Evolutionary conservation across 2,888 invertebrate genomes (phyloP), one percentile per base, ranked within the genome.

Genomic region (Tetrapedia diversipes): DNA sequence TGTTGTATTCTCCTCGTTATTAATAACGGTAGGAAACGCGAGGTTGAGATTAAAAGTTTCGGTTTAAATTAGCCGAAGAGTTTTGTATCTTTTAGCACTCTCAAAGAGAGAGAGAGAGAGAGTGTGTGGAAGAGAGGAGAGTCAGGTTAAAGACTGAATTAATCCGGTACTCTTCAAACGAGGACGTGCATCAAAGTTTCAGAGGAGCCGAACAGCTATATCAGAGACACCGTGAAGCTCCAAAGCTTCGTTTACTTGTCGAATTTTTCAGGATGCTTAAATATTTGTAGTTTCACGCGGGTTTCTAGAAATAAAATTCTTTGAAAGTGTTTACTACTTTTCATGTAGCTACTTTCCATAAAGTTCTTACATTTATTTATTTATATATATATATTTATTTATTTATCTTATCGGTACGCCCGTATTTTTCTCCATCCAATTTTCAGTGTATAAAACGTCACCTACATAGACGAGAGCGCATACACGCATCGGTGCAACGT

Each of bases 401-500:
- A 4, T 34, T 34, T 22, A n/a, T n/a, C n/a, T 10, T 37, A 10
- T 37, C 10, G 7, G 10, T 37, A 6, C 37, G 4, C 37, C 43
- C 6, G 14, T 27, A 2, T 32, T 32, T 32, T 51, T n/a, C 4
- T 51, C n/a, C 8, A 8, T 32, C 2, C 2, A 7, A 57, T n/a
- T n/a, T 27, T 14, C 24, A 4, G 7, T 4, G 27, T 19, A 8
- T 7, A 11, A 64, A n/a, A 41, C 32, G 16, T 45, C 47, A 66
- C 56, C 56, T 19, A 49, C 47, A 59, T 54, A 22, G 34, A 49
- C 45, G 73, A 73, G 56, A 73, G 74, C 16, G 27, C 47, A 16
- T 29, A 16, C 19, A 22, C 19, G 72, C 53, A 27, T 47, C 19
- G 61, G n/a, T 49, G 73, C 56, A 51, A 60, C 69, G 64, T 70